Evolutionary conservation across 2,888 invertebrate genomes (phyloP).

Genomic region (Syritta pipiens): DNA sequence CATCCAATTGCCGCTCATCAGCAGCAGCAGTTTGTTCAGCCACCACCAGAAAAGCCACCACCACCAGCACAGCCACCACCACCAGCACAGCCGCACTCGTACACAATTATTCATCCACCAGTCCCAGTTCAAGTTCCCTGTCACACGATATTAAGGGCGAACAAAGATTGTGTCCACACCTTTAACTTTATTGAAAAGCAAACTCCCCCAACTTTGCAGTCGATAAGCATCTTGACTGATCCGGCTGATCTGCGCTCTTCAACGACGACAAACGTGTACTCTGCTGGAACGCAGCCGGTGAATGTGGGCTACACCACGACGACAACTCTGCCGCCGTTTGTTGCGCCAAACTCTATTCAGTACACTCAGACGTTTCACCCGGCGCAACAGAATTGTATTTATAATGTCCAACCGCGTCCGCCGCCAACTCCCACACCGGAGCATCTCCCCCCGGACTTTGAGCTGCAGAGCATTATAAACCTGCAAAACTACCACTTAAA

Average conservation of each 20-base stretch:
- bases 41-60: not conserved
- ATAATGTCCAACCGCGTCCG: conserved; percentile 39
- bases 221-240: conserved; percentile 13
- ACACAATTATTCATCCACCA: not conserved
- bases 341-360: conserved; percentile 43
- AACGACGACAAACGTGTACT: conserved; percentile 30
- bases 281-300: conserved; percentile 21
- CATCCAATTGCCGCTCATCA: conserved; percentile 37
- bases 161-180: conserved; percentile 23
- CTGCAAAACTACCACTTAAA: conserved; percentile 57
- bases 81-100: conserved; percentile 2
- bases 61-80: not conserved
- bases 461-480: conserved; percentile 48
- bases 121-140: too few relatives aligned
- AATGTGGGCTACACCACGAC: conserved; percentile 42
- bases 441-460: conserved; percentile 46
- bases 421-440: conserved; percentile 49
- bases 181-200: conserved; percentile 23
- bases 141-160: not conserved
- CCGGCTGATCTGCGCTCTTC: conserved; percentile 8
- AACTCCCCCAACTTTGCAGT: not conserved
- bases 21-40: not conserved
- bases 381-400: conserved; percentile 29
- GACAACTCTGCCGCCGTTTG: conserved; percentile 12
- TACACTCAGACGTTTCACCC: conserved; percentile 42